Evolutionary conservation across 2,113 vertebrate species (phyloP).

Genomic region (Macquaria australasica): DNA sequence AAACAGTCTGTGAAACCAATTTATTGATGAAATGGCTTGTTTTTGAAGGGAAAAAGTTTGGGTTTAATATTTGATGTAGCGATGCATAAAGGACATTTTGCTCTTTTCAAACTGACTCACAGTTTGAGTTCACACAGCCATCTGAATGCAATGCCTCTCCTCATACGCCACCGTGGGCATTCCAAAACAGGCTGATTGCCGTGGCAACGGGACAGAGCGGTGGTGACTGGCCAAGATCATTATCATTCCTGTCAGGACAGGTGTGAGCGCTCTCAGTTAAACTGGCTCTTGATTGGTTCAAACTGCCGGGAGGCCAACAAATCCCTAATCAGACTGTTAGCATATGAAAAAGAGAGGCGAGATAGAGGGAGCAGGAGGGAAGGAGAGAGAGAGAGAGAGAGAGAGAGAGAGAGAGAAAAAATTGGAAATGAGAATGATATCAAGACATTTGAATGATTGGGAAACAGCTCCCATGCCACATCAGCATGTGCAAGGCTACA

Average conservation of each 20-base stretch:
- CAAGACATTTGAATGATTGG: conserved; percentile 57
- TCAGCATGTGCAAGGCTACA: background rate
- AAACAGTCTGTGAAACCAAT: background rate
- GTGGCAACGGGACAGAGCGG: conserved; percentile 52
- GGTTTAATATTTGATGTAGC: background rate
- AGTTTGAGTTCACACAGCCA: background rate
- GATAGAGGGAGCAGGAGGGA: conserved; percentile 33
- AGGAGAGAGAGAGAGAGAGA: conserved; percentile 4
- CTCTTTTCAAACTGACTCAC: background rate
- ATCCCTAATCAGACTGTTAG: conserved; percentile 76
- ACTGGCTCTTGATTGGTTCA: conserved; percentile 78
- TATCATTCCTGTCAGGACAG: conserved; percentile 82
- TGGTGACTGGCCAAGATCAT: conserved; percentile 63
- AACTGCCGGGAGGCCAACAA: conserved; percentile 74
- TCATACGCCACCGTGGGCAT: conserved; percentile 40
- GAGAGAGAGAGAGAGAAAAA: conserved; percentile 1
- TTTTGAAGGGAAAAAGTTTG: background rate
- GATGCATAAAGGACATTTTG: background rate
- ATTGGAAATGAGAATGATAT: conserved; percentile 55
- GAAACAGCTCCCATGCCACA: conserved; percentile 28
- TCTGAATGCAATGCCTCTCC: conserved; percentile 45
- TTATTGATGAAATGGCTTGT: background rate
- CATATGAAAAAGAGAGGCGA: conserved; percentile 53
- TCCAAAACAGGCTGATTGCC: conserved; percentile 61
- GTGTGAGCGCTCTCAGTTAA: conserved; percentile 72